Percentiles rank a stretch among this genome's conserved stretches.
Conservation (phyloP, 2,113 vertebrate genomes). For the Pteropus alecto region DNA sequence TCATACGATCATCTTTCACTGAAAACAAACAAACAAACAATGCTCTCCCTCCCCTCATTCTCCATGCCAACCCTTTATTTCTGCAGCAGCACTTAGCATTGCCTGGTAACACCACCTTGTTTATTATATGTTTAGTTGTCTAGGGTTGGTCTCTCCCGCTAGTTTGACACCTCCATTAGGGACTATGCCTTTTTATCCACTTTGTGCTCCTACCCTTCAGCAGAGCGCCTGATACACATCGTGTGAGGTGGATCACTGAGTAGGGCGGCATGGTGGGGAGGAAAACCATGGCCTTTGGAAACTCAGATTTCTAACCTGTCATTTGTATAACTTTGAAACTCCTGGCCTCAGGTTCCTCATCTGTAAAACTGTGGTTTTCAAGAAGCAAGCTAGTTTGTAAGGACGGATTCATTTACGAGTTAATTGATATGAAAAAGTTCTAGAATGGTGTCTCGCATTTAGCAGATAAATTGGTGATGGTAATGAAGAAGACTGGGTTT, state of each 20-base stretch:
- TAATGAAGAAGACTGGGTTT: background rate
- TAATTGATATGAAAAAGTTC: background rate
- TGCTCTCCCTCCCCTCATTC: accelerated
- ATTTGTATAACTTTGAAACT: background rate
- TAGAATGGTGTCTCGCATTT: background rate
- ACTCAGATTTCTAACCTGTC: background rate
- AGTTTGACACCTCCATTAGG: background rate
- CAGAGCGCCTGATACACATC: too few relatives aligned
- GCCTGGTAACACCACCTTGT: background rate
- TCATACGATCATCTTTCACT: background rate
- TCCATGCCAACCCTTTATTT: background rate
- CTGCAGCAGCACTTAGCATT: background rate
- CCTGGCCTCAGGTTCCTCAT: background rate
- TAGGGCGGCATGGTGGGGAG: accelerated
- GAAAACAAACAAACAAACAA: background rate
- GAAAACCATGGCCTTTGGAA: background rate
- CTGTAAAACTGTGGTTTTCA: background rate
- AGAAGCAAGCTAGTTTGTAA: background rate
- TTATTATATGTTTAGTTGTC: background rate
- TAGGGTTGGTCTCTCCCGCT: background rate
- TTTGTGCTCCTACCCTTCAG: background rate
- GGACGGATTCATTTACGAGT: background rate
- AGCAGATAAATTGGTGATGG: background rate
- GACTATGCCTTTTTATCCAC: background rate
- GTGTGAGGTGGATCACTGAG: background rate